A percentile compares a stretch with the other conserved stretches of the same genome.
Evolutionary conservation across 2,113 vertebrate genomes (phyloP).

Genomic region (Glaucidium brasilianum): DNA sequence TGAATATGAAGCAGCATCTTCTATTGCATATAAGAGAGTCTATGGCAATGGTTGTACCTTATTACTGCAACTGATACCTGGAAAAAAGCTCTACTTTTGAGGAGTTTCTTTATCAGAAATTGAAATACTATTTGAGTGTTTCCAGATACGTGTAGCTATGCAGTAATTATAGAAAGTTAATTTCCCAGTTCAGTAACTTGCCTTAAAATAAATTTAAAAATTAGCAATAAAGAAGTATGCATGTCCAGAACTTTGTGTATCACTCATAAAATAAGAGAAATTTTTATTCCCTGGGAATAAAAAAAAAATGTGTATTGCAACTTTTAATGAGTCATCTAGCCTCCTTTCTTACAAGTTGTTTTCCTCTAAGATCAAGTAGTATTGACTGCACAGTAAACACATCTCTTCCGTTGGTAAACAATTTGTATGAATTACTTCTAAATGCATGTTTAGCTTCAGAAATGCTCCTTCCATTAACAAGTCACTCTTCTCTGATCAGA

Average conservation of each 20-base stretch:
- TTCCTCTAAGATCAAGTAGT: slow-evolving; percentile 4
- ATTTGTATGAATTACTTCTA: background rate
- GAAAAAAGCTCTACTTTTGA: background rate
- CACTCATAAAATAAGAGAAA: background rate
- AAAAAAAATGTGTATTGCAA: background rate
- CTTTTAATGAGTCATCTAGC: slow-evolving; percentile 18
- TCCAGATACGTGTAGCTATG: background rate
- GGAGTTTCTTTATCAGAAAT: background rate
- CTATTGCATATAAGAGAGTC: background rate
- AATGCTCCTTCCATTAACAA: background rate
- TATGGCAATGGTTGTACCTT: background rate
- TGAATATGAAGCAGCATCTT: background rate
- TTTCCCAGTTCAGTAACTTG: background rate
- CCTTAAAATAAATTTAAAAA: background rate
- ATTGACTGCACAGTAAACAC: slow-evolving; percentile 42
- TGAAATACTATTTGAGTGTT: background rate
- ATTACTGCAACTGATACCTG: background rate
- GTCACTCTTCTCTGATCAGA: background rate
- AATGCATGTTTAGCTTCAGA: background rate
- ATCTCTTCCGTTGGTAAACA: slow-evolving; percentile 7
- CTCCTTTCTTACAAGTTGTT: background rate
- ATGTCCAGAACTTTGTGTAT: background rate
- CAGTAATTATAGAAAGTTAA: background rate
- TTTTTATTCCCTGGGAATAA: background rate
- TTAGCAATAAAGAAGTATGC: background rate